Base-by-base conservation (phyloP, 2,888 invertebrate species). In the Archaeoteleia sp. region DNA sequence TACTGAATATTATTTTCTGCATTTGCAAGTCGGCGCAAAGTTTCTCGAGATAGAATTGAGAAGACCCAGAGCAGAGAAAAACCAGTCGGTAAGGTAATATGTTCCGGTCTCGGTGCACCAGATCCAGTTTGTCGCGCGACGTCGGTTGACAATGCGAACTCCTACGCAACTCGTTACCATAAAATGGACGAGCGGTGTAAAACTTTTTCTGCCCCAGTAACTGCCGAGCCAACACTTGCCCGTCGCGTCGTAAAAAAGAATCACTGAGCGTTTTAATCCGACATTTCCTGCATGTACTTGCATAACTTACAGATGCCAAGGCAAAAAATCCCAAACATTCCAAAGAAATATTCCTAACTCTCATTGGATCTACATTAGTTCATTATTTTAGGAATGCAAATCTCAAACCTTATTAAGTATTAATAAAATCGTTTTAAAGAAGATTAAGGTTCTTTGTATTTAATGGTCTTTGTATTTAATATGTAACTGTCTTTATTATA, bases 121-220 rank as follows among this genome's bases (percentile, higher is more conserved):
- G 77, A 78, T 76, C 75, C 74, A 77, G 72, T 77, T 78, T 76
- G 74, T 69, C 75, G 66, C 66, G 72, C 73, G 75, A 67, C 78
- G 76, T 75, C 75, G 74, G 73, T 71, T 70, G 72, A 78, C 76
- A 79, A 80, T 74, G 73, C 68, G 65, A 61, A 74, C 73, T 74
- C 75, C 75, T 73, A 75, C 75, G 77, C 75, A 73, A 71, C 60
- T 48, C 58, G 71, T 70, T 70, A 62, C 65, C 70, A 53, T 65
- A 57, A 71, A 65, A 62, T 54, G 43, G 34, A 68, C 55, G 60
- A 55, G 62, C 49, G 68, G 66, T 61, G 58, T 62, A 60, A 60
- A 63, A 58, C 55, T 74, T 72, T 76, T 76, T 74, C 75, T 70
- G 70, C 71, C 67, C 75, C 71, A 73, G 67, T 76, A 75, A 75